A percentile compares a stretch with the other conserved stretches of the same genome.
These are phyloP conservation scores for Aphidius gifuensis DNA, from an alignment of 1,140 invertebrate species.

Conservation along the genomic window DNA sequence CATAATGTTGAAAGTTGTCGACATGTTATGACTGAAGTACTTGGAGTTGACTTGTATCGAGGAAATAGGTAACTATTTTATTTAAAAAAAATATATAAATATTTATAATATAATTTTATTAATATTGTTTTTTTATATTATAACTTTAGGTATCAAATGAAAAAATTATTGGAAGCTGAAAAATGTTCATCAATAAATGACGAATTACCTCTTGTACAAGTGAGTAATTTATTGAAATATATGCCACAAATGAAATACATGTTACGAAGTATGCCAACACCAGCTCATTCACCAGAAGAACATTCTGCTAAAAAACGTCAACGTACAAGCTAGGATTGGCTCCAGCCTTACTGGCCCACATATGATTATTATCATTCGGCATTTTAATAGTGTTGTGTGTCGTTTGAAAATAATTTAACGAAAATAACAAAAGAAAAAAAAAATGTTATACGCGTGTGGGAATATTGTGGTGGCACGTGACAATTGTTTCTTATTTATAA, in stretches of 20 bases:
- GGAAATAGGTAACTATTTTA: slow-evolving; percentile 67
- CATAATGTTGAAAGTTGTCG: slow-evolving; percentile 70
- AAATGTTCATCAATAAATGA: slow-evolving; percentile 67
- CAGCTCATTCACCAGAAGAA: slow-evolving; percentile 48
- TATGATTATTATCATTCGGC: slow-evolving; percentile 55
- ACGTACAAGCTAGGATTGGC: slow-evolving; percentile 64
- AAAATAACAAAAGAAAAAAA: slow-evolving; percentile 8
- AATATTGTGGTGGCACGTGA: slow-evolving; percentile 8
- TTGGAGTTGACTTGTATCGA: slow-evolving; percentile 73
- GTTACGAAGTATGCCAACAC: slow-evolving; percentile 53
- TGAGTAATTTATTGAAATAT: slow-evolving; percentile 75
- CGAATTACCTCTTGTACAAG: slow-evolving; percentile 69
- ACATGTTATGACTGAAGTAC: slow-evolving; percentile 71
- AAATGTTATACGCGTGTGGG: slow-evolving; percentile 13
- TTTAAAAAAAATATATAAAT: slow-evolving; percentile 17
- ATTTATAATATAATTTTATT: slow-evolving; percentile 6
- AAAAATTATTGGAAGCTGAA: slow-evolving; percentile 69
- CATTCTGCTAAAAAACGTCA: slow-evolving; percentile 59
- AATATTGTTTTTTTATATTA: slow-evolving; percentile 14
- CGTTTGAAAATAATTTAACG: background rate
- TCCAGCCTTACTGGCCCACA: slow-evolving; percentile 57
- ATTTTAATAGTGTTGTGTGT: slow-evolving; percentile 37
- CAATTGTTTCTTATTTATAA: background rate
- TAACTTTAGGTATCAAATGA: slow-evolving; percentile 66
- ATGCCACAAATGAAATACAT: slow-evolving; percentile 86